Evolutionary conservation across 30 jellyfish, hydroid and myxozoan genomes (phyloP).

Genomic region (Aurelia sp.): DNA sequence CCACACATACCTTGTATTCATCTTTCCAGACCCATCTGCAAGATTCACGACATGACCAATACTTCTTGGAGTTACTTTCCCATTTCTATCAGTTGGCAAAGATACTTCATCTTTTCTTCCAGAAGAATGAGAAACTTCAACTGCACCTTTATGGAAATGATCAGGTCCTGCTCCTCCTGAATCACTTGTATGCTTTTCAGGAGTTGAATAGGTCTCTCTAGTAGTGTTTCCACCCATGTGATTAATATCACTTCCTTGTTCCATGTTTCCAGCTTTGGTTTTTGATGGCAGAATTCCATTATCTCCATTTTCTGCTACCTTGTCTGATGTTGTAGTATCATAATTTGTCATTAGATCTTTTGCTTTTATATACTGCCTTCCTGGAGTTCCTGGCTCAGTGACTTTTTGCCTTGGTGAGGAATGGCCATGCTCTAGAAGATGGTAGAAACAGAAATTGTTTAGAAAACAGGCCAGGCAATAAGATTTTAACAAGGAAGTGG

Average conservation of each 20-base stretch:
- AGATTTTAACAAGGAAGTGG: no score
- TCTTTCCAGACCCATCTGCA: constrained; percentile 70
- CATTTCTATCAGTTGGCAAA: background rate
- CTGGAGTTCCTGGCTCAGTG: background rate
- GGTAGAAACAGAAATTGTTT: no score
- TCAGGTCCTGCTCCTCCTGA: no score
- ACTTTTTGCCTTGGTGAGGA: no score
- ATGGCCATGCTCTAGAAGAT: no score
- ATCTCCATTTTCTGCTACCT: background rate
- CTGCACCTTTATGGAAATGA: no score
- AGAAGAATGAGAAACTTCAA: no score
- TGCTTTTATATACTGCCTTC: constrained; percentile 33
- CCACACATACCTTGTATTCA: constrained; percentile 65
- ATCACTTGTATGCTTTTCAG: no score
- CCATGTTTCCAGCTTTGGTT: background rate
- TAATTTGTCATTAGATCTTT: constrained; percentile 42
- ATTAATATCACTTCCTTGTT: background rate
- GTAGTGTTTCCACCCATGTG: no score
- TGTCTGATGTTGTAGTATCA: background rate
- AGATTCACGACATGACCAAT: constrained; percentile 56
- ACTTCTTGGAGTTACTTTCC: constrained; percentile 29
- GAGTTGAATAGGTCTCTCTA: no score
- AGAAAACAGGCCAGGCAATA: no score
- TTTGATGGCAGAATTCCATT: background rate
- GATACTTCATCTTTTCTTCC: background rate